Conservation (phyloP, 2,113 vertebrate genomes). For the Anoplopoma fimbria region DNA sequence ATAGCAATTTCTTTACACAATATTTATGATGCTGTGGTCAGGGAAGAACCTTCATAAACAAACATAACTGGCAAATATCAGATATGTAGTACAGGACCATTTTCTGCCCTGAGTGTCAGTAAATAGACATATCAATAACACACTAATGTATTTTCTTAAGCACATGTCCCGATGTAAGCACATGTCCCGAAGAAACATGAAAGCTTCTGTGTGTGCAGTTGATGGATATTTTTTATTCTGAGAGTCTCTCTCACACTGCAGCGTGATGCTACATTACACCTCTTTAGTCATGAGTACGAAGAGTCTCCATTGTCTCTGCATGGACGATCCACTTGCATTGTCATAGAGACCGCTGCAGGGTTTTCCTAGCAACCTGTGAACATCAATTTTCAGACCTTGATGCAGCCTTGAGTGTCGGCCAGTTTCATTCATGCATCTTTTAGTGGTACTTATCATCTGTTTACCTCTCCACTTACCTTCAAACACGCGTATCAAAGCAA, state of each 20-base stretch:
- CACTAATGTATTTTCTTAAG: slow-evolving; percentile 13
- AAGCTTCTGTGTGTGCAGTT: background rate
- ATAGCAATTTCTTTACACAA: no score
- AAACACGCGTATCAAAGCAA: slow-evolving; percentile 14
- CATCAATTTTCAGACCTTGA: slow-evolving; percentile 19
- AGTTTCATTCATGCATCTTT: slow-evolving; percentile 44
- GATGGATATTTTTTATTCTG: slow-evolving; percentile 16
- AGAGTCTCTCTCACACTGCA: slow-evolving; percentile 19
- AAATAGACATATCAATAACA: slow-evolving; percentile 4
- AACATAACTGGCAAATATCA: background rate
- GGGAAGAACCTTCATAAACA: background rate
- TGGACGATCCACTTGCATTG: slow-evolving; percentile 18
- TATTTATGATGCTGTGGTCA: background rate
- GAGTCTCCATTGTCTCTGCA: slow-evolving; percentile 22
- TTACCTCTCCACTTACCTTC: slow-evolving; percentile 35
- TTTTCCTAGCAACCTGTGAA: slow-evolving; percentile 49
- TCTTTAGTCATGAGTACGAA: slow-evolving; percentile 6
- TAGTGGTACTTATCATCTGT: slow-evolving; percentile 53
- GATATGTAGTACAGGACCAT: background rate
- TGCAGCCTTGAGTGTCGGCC: slow-evolving; percentile 18
- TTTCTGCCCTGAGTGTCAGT: slow-evolving; percentile 2
- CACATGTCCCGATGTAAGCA: background rate
- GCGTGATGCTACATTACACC: slow-evolving; percentile 25
- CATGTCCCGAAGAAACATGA: slow-evolving; percentile 8
- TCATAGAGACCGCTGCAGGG: slow-evolving; percentile 36